Base-by-base conservation (phyloP, 2,888 invertebrate species). In the Scotopteryx bipunctaria region DNA sequence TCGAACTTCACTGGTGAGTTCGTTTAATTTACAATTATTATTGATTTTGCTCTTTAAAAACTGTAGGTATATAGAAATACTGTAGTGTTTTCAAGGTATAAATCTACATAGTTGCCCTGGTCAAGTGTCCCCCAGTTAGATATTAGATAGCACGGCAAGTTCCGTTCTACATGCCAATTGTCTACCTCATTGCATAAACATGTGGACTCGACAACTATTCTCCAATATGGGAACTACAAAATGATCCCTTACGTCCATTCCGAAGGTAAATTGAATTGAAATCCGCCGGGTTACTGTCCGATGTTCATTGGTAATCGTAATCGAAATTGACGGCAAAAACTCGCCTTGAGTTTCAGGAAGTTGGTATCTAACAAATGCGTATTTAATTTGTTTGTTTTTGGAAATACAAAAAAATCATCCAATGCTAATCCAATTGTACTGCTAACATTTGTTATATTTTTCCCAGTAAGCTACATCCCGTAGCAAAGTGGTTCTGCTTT, bases 221-320 rank as follows among this genome's bases (percentile, higher is more conserved):
- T 35, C 53, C 43, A 45, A 45, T 55, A 55, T 71, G 64, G 64
- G 64, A 73, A 76, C 40, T 75, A 69, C 73, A 73, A 69, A 42
- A 83, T 80, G 81, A 77, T 71, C 71, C 80, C 73, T 73, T 76
- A 75, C 75, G 78, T 77, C 80, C 81, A 79, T 80, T 84, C 82
- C 78, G 78, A 78, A 78, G 78, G 81, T 77, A 83, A 87, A 89
- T 88, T 86, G 86, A 89, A 89, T 86, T 76, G 75, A 74, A 83
- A 86, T 80, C 42, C 47, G 37, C 43, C 16, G 38, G 43, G 37
- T 43, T 29, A 45, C 27, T 40, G 44, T 43, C 43, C 42, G 38
- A 49, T 23, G 13, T 32, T 42, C 35, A 29, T 38, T 46, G 42
- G 32, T 52, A 31, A 42, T 46, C 31, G 23, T 46, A 46, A 41